phyloP scores from a whole-genome alignment of 2,888 invertebrate species.

The Chrysopilus asiliformis region DNA sequence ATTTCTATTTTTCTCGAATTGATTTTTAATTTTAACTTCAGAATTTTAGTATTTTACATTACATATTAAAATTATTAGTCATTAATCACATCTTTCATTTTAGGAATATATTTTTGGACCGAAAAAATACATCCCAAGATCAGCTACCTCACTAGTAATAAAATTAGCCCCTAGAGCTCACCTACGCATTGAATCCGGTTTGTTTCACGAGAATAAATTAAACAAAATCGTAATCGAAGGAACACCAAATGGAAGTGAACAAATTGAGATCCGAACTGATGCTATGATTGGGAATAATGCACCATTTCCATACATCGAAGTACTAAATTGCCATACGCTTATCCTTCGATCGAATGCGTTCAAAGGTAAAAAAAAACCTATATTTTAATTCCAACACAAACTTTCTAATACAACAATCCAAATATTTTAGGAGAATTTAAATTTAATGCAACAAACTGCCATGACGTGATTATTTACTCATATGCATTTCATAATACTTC shows the following conservation, averaged over 20 bases:
- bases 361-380: slow-evolving; percentile 27
- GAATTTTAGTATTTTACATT: no score
- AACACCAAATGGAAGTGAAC: slow-evolving; percentile 18
- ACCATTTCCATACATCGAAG: slow-evolving; percentile 30
- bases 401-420: no score
- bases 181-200: slow-evolving; percentile 23
- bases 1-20: no score
- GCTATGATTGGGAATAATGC: slow-evolving; percentile 27
- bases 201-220: slow-evolving; percentile 25
- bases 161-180: slow-evolving; percentile 20
- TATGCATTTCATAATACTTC: slow-evolving; percentile 28
- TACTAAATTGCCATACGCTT: slow-evolving; percentile 24
- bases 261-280: slow-evolving; percentile 26
- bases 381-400: no score
- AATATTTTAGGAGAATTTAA: no score
- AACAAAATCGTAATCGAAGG: slow-evolving; percentile 29
- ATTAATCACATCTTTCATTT: no score
- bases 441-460: slow-evolving; percentile 24
- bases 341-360: slow-evolving; percentile 26
- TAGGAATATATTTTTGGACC: slow-evolving; percentile 20
- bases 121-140: slow-evolving; percentile 22
- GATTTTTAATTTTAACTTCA: no score
- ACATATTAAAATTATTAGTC: no score
- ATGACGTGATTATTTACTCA: slow-evolving; percentile 22
- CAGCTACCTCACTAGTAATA: slow-evolving; percentile 22